Evolutionary conservation across 2,888 invertebrate genomes (phyloP), one percentile per base, ranked within the genome.

Genomic region (Dynastes hyllus): DNA sequence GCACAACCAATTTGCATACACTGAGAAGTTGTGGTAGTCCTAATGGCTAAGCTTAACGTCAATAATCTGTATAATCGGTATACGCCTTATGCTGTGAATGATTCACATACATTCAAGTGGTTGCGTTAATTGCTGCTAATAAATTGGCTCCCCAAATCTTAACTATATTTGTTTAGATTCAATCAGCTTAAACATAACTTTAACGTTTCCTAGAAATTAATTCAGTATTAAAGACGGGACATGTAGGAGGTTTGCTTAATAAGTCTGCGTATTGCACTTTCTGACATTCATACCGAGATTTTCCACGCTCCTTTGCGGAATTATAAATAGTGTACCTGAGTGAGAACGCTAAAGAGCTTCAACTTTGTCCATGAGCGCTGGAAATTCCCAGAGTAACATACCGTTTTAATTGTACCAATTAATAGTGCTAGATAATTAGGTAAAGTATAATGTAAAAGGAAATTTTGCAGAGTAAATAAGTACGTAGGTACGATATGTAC

Each of bases 401-500:
- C 40, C 27, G 13, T 22, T 37, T 73, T 73, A 73, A 73, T 73
- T 73, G 51, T 40, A 40, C 16, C 58, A 73, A 61, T 73, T 73
- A 73, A 45, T 73, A 73, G 58, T 22, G 16, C 27, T 58, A 27
- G 40, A 40, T 73, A 22, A 58, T 58, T 73, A 58, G 37, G 58
- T n/a, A 51, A 53, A 53, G n/a, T 11, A 3, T 32, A 51, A 50
- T 32, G 29, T 29, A n/a, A n/a, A 13, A 51, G 8, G 69, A 69
- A 65, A 65, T 8, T 45, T 45, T 9, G 8, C 45, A 45, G 8
- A 45, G 9, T 11, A 45, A 45, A 45, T 45, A 45, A 45, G 1
- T 45, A 45, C 9, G 9, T 9, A 11, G 2, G 45, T 6, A 40
- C 29, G 29, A 22, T 40, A 40, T 8, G 40, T 6, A 40, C 40